Base-by-base conservation (phyloP, 2,113 vertebrate genomes). In the Aix galericulata region DNA sequence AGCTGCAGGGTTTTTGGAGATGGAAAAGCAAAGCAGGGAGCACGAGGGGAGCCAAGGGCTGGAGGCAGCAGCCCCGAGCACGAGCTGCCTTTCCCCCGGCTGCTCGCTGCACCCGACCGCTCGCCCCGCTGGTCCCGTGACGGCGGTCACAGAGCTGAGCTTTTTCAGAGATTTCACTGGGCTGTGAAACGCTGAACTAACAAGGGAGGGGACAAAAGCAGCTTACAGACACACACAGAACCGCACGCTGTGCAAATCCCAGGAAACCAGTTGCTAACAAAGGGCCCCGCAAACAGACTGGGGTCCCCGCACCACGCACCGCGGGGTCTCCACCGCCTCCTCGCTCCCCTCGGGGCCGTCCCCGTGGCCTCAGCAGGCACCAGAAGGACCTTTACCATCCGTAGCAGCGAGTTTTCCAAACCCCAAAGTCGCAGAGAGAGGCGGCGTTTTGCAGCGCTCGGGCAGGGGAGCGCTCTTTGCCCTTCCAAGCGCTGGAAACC, bases 401-500 rank as follows among this genome's bases (percentile, higher is more conserved):
- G 21, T 5, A 17, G 32, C 34, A 6, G 18, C 2, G 2, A 91
- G 62, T 71, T 74, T 52, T 77, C n/a, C 0, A 0, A 63, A 84
- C 80, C 50, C 48, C 64, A 83, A 56, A 89, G 50, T 11, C 86
- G 55, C 34, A 6, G 69, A 80, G 62, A 59, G 36, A n/a, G 81
- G 82, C 22, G 87, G 78, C 25, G 34, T 40, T 86, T 67, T 44
- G 66, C 66, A 73, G 86, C 32, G 69, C 86, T 11, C 20, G 5
- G 74, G 86, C 69, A 81, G 40, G 86, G 74, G 55, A 95, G 84
- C 91, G 14, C 87, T 82, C 85, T 85, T 90, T 91, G 89, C 86
- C 92, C 69, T 76, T 91, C 95, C 95, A 90, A 96, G 76, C 13
- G 53, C 85, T 87, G 92, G 95, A 92, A 97, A 95, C 86, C 60